Percentiles rank a stretch among this genome's conserved stretches.
Evolutionary conservation across 2,888 invertebrate genomes (phyloP).

Genomic region (Panzeria rudis): DNA sequence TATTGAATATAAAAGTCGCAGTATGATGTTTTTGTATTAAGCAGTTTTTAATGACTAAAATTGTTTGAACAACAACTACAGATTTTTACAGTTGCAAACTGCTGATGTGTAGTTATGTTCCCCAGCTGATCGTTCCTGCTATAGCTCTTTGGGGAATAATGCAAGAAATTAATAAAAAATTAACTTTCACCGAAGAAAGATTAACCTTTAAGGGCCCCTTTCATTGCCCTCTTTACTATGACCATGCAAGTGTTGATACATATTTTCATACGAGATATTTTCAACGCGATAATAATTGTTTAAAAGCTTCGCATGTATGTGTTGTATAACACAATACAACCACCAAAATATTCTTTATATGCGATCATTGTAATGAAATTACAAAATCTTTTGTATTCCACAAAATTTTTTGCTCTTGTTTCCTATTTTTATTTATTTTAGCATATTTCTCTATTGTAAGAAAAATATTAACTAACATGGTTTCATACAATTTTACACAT

Average conservation of each 20-base stretch:
- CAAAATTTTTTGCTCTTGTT: conserved; percentile 16
- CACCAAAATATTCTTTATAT: conserved; percentile 46
- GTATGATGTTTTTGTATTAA: no score
- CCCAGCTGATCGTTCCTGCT: no score
- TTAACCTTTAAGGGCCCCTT: neutral
- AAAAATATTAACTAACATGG: neutral
- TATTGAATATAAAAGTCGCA: no score
- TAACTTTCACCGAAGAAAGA: neutral
- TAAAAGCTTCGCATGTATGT: conserved; percentile 3
- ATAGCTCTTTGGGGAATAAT: no score
- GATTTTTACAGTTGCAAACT: no score
- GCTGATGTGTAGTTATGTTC: no score
- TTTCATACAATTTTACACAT: conserved; percentile 60
- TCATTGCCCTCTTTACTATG: no score
- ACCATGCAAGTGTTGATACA: neutral
- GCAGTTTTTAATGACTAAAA: no score
- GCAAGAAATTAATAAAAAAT: neutral
- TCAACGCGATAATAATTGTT: conserved; percentile 54
- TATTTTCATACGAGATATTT: conserved; percentile 40
- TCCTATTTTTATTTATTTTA: conserved; percentile 38
- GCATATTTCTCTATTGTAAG: conserved; percentile 6
- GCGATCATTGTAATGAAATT: conserved; percentile 60
- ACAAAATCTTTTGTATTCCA: conserved; percentile 51
- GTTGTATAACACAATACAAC: conserved; percentile 15
- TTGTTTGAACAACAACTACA: no score